Evolutionary conservation across 92 coral and sea anemone genomes (phyloP).

Genomic region (Porites rus): DNA sequence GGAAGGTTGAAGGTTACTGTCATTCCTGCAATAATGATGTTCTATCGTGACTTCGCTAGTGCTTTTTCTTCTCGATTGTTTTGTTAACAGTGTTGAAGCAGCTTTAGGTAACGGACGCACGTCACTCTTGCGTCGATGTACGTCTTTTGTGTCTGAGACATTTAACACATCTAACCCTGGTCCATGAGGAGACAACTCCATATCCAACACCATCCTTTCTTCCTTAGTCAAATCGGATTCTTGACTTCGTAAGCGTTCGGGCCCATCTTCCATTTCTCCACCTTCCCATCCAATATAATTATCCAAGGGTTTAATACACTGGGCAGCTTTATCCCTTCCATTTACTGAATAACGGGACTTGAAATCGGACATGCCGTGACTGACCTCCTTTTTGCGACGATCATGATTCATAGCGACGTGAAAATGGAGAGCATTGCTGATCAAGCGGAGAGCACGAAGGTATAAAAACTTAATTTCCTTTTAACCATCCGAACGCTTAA

Average conservation of each 20-base stretch:
- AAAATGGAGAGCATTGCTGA: background rate
- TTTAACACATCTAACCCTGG: background rate
- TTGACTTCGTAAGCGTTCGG: background rate
- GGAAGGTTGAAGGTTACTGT: background rate
- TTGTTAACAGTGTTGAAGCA: background rate
- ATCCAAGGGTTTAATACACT: background rate
- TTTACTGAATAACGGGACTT: background rate
- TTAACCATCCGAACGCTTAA: background rate
- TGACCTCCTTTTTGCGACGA: background rate
- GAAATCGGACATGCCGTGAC: background rate
- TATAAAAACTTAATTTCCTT: conserved; percentile 16
- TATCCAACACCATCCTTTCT: background rate
- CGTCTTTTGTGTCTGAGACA: background rate
- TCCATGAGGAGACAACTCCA: background rate
- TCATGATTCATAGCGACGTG: background rate
- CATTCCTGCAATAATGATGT: background rate
- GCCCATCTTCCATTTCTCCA: background rate
- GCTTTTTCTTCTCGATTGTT: conserved; percentile 6
- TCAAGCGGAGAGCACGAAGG: background rate
- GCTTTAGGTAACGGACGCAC: background rate
- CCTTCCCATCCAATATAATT: background rate
- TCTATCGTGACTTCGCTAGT: background rate
- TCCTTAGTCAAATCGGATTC: background rate
- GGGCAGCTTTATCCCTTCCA: background rate
- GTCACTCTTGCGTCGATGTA: conserved; percentile 26